Evolutionary conservation across 2,113 vertebrate species (phyloP), one percentile per base, ranked within the genome.

Genomic region (Saccopteryx leptura): DNA sequence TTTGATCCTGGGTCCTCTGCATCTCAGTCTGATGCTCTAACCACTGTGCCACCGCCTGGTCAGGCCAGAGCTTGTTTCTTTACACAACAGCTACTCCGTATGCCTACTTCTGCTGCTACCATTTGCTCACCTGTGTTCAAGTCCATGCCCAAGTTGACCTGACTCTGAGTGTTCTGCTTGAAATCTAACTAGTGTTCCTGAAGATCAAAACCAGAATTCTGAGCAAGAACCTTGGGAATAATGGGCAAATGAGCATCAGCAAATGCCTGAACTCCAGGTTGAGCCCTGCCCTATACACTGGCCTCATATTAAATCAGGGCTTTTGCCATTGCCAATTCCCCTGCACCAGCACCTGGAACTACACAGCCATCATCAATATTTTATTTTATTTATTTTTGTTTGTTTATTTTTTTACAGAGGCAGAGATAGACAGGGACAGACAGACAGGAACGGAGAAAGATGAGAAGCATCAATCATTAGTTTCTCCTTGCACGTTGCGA

Each of bases 31-130:
- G 39, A 39, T 39, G 39, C 39, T 39, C 39, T 39, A 39, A 39
- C 39, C 39, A 39, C 39, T 39, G 39, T 39, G 39, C 39, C 39
- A 39, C 39, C 39, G 39, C 39, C 39, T 39, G 39, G 39, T 39
- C 39, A 39, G 39, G 39, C 39, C 39, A 99, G 99, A 24, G 99
- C 99, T 96, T 99, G 99, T 92, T 99, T 99, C 98, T 99, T 99
- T 92, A 99, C 99, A 52, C 99, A 99, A 66, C 99, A 99, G 96
- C 99, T 99, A 94, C 99, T 99, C 99, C 99, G 99, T 39, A 99
- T 96, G 1, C 99, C 99, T 39, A 98, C 99, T 50, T 99, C 99
- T 69, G 98, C 99, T n/a, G 99, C 99, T 24, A 99, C 98, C 99
- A 99, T 99, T 0, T 99, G 99, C 80, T 99, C 99, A 90, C 99